Evolutionary conservation across 30 jellyfish, hydroid and myxozoan species (phyloP).

Genomic region (Haliclystus octoradiatus): DNA sequence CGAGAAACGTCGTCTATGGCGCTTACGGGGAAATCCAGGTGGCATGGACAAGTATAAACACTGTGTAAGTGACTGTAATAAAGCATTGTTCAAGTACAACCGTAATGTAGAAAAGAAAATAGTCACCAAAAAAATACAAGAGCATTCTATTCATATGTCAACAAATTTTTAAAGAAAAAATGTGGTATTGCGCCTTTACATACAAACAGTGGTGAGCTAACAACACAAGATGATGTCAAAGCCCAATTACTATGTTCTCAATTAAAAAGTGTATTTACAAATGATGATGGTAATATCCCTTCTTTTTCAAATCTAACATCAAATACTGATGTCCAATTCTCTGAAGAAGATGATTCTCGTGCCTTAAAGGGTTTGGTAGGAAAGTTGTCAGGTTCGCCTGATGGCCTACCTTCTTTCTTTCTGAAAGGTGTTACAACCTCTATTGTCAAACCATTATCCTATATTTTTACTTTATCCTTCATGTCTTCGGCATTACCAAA

Average conservation of each 20-base stretch:
- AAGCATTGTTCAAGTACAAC: not conserved
- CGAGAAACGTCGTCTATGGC: constrained; percentile 1
- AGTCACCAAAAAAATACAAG: not conserved
- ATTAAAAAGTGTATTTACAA: not conserved
- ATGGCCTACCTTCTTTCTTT: not conserved
- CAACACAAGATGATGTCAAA: not conserved
- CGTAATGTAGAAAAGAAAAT: not conserved
- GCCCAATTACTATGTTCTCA: not conserved
- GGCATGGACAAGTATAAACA: not conserved
- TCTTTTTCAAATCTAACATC: not conserved
- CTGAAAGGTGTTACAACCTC: not conserved
- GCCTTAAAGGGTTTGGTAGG: not conserved
- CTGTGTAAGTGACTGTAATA: too few species aligned
- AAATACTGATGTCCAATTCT: too few species aligned
- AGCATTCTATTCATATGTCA: not conserved
- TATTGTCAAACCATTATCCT: not conserved
- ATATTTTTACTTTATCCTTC: not conserved
- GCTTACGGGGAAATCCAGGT: not conserved
- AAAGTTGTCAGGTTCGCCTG: not conserved
- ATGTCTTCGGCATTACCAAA: not conserved
- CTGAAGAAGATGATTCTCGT: not conserved
- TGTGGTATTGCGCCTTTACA: not conserved
- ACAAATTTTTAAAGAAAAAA: not conserved
- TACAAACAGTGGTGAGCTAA: not conserved
- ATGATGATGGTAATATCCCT: not conserved